Percentiles rank a stretch among this genome's conserved stretches.
Conservation (phyloP, 2,888 invertebrate genomes). For the Ectobius pallidus region DNA sequence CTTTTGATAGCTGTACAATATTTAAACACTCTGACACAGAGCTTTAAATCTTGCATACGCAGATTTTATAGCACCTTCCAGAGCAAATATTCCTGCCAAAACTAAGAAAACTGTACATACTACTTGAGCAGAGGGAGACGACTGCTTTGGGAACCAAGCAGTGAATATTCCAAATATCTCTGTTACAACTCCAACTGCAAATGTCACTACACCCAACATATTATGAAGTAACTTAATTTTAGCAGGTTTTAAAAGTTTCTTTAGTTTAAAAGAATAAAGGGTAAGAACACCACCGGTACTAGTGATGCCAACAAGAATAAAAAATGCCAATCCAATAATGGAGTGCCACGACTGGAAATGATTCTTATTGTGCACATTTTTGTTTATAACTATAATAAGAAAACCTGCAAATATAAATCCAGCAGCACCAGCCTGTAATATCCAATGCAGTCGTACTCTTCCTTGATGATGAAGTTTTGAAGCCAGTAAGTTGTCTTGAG, state of each 20-base stretch:
- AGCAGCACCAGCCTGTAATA: constrained; percentile 38
- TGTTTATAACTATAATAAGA: constrained; percentile 39
- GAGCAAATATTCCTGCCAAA: constrained; percentile 34
- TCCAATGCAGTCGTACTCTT: constrained; percentile 37
- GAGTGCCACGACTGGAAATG: constrained; percentile 39
- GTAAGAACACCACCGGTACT: constrained; percentile 38
- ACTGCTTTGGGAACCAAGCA: constrained; percentile 29
- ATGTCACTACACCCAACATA: constrained; percentile 36
- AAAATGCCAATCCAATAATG: constrained; percentile 34
- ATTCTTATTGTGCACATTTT: constrained; percentile 35
- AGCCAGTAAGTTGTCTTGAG: constrained; percentile 34
- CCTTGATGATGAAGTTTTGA: constrained; percentile 32
- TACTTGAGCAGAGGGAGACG: constrained; percentile 32
- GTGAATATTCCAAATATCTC: constrained; percentile 37
- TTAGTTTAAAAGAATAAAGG: constrained; percentile 32
- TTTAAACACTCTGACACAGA: constrained; percentile 11
- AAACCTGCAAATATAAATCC: constrained; percentile 39
- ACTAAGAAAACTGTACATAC: constrained; percentile 36
- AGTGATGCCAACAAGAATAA: constrained; percentile 35
- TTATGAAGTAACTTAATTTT: constrained; percentile 39
- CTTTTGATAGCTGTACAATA: background rate
- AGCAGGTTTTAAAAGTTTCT: constrained; percentile 35
- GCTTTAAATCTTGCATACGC: constrained; percentile 34
- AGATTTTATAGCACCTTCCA: constrained; percentile 39
- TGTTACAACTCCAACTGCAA: constrained; percentile 32